phyloP scores from a whole-genome alignment of 2,113 vertebrate species.

The Mystacornis crossleyi region DNA sequence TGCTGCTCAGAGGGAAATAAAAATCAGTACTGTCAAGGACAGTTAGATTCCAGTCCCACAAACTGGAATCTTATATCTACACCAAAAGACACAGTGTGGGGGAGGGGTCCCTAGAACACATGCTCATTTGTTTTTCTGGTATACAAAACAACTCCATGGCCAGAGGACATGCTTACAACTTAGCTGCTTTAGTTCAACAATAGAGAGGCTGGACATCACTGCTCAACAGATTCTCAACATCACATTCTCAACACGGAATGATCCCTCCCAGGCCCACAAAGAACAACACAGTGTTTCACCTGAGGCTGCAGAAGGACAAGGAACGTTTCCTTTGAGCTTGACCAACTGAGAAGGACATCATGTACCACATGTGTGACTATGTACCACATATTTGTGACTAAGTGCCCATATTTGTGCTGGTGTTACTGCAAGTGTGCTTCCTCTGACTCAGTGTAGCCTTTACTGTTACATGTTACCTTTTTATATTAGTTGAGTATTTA shows the following conservation, averaged over 20 bases:
- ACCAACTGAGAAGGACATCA: background rate
- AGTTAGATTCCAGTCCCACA: background rate
- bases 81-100: background rate
- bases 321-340: background rate
- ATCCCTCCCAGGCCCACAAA: background rate
- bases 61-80: background rate
- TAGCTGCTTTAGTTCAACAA: background rate
- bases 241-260: background rate
- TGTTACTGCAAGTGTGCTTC: fast-evolving
- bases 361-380: too few relatives aligned
- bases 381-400: background rate
- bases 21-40: background rate
- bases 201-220: background rate
- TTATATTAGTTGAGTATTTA: background rate
- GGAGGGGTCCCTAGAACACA: background rate
- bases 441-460: background rate
- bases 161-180: background rate
- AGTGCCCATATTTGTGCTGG: background rate
- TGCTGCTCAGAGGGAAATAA: background rate
- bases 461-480: background rate
- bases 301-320: background rate
- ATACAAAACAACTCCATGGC: background rate
- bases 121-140: background rate
- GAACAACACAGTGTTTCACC: background rate
- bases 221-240: background rate